phyloP scores from a whole-genome alignment of 2,888 invertebrate genomes.

The Antheraea yamamai region DNA sequence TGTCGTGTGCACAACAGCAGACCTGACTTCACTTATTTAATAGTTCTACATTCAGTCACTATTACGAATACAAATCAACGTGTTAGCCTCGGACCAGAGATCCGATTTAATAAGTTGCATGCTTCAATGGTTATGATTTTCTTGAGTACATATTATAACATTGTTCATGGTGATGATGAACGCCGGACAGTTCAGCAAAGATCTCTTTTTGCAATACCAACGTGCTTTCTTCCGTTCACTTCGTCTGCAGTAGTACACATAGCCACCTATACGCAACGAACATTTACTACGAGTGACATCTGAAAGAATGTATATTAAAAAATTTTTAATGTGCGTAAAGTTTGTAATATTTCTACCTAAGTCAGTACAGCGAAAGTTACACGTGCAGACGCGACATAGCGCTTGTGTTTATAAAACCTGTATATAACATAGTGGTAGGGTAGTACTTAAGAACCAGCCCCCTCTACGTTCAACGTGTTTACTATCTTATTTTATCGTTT shows the following conservation, averaged over 20 bases:
- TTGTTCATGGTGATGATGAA: conserved; percentile 12
- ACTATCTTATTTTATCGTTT: too few relatives aligned
- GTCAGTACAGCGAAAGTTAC: background rate
- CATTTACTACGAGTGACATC: conserved; percentile 15
- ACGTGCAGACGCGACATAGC: background rate
- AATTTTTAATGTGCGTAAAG: background rate
- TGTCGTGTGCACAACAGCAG: too few relatives aligned
- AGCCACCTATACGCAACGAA: conserved; percentile 13
- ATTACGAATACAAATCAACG: background rate
- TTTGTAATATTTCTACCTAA: background rate
- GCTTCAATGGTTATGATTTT: conserved; percentile 17
- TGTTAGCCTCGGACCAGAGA: background rate
- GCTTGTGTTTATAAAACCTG: too few relatives aligned
- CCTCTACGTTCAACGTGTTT: too few relatives aligned
- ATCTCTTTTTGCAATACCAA: conserved; percentile 20
- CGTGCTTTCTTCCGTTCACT: conserved; percentile 17
- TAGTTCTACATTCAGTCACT: too few relatives aligned
- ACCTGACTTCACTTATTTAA: too few relatives aligned
- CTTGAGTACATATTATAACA: background rate
- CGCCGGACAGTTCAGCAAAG: conserved; percentile 13
- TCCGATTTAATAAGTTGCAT: background rate
- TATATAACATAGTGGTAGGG: too few relatives aligned
- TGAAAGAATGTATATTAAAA: background rate
- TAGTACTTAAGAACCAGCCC: too few relatives aligned
- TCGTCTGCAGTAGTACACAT: conserved; percentile 20